Percentiles rank a stretch among this genome's conserved stretches.
Conservation (phyloP, 2,888 invertebrate species). For the Caenorhabditis sp. region DNA sequence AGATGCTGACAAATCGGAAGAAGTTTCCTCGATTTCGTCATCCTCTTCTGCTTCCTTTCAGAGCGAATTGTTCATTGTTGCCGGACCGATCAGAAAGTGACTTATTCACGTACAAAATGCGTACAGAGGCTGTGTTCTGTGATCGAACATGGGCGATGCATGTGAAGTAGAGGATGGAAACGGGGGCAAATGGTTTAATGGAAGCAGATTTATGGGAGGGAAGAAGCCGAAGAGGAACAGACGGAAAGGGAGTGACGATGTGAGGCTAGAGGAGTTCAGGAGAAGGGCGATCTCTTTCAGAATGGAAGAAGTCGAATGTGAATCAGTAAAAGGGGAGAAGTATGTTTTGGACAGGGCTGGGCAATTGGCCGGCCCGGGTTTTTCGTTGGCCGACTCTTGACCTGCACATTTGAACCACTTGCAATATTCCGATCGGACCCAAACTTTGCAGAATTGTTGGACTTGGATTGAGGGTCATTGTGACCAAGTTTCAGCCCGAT, state of each 20-base stretch:
- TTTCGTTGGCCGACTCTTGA: too few species aligned
- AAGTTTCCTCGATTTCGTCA: neutral
- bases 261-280: neutral
- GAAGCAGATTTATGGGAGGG: neutral
- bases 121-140: slow-evolving; percentile 9
- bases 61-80: slow-evolving; percentile 18
- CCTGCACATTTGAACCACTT: too few species aligned
- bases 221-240: neutral
- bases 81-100: slow-evolving; percentile 11
- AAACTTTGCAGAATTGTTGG: too few species aligned
- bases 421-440: too few species aligned
- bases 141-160: slow-evolving; percentile 2
- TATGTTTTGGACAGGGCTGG: too few species aligned
- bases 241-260: neutral
- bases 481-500: too few species aligned
- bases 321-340: too few species aligned
- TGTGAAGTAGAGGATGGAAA: neutral
- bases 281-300: neutral
- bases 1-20: slow-evolving; percentile 10
- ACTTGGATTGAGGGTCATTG: too few species aligned
- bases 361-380: too few species aligned
- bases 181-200: neutral
- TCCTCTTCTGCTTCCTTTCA: neutral
- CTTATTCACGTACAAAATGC: slow-evolving; percentile 12
- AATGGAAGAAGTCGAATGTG: too few species aligned